Evolutionary conservation across 2,888 invertebrate genomes (phyloP), one percentile per base, ranked within the genome.

Genomic region (Herminia tarsipennalis): DNA sequence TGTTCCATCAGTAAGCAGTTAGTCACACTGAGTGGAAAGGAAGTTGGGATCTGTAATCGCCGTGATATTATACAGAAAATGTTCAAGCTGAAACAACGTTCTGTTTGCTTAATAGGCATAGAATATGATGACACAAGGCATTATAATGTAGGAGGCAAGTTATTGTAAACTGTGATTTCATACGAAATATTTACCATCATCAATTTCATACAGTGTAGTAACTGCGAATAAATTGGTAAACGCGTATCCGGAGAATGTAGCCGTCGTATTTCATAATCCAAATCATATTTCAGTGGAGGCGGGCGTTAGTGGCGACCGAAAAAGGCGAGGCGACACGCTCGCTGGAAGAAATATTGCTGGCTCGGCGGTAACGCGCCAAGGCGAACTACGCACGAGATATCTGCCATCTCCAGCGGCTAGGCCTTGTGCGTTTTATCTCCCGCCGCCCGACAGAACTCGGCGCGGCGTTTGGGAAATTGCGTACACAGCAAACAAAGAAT

Each of bases 401-500:
- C 87, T 83, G 72, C 73, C 80, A 84, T 84, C 85, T 81, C 59
- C 71, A 76, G 47, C 51, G 53, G 66, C 69, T 65, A 61, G 72
- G 71, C 73, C 74, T 78, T 69, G 73, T 69, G 71, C 69, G 78
- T 76, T 80, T 86, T 86, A 86, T 87, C 83, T 82, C 71, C 58
- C 56, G 66, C 65, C 62, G 65, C 55, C 58, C 56, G 66, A 65
- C 62, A 64, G 54, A 69, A 59, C 64, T 68, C 73, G 70, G 68
- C 69, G 71, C 61, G 68, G 72, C 82, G 78, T 83, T 83, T 82
- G 76, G 82, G 86, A 85, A 85, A 86, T 86, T 84, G 86, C 84
- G 86, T 82, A 82, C 78, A 79, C 76, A 67, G 76, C 83, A 84
- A 86, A 89, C 88, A 88, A 87, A 86, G 86, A 83, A 88, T 83